Base-by-base conservation (phyloP, 37 sponge, comb jelly and placozoan species). In the Chondrilla cf. caribensis region DNA sequence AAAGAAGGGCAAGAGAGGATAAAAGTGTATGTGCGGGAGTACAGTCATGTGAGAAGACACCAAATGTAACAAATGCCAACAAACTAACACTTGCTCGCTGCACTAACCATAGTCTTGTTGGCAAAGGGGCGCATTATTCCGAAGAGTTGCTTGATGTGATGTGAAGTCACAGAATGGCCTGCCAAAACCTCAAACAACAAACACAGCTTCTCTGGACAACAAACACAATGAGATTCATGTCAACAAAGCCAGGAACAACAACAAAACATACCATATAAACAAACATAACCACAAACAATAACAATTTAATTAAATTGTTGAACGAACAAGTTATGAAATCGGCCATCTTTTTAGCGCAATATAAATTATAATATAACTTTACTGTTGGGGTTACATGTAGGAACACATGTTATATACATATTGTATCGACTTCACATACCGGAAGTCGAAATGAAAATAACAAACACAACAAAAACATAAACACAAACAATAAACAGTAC, bases 131-230 rank as follows among this genome's bases (percentile, higher is more conserved):
- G 32, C 15, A 94, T 77, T 14, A 87, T 42, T 0, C 86, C 76
- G 29, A 94, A 81, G 42, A 94, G 58, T 60, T 88, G 83, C 84
- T 94, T 94, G 19, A 94, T 75, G 21, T 94, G 89, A 7, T 71
- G 78, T 4, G 89, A 51, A n/a, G 44, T 75, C 26, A 94, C 87
- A 42, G 92, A 90, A 54, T 94, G 95, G 39, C 79, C 41, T 1
- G 87, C 95, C 38, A 94, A 70, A 25, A 80, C 83, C 78, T 94
- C 91, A 37, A 90, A 35, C 54, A 90, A 28, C 42, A 35, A 39
- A 25, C 90, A 40, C 79, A 94, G 66, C 47, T 78, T 70, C 17
- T 82, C 95, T 94, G 55, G 15, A n/a, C 8, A 51, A 9, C 11
- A 51, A 7, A 40, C 43, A 76, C 78, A 26, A 36, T 76, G 28